phyloP scores from a whole-genome alignment of 2,113 vertebrate species.

The Agelaius phoeniceus region DNA sequence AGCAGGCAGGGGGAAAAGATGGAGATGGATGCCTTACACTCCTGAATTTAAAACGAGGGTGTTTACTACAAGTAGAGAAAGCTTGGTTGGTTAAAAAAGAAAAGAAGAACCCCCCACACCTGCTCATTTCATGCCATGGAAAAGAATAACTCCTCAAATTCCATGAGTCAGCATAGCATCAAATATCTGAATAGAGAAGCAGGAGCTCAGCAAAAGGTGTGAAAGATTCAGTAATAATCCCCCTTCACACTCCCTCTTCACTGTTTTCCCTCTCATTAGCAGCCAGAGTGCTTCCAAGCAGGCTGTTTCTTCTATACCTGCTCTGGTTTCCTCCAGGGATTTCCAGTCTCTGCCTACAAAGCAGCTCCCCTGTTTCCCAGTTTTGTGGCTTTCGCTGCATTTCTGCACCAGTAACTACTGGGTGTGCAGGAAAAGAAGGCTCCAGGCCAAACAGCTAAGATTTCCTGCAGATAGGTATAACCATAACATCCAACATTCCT shows the following conservation, averaged over 20 bases:
- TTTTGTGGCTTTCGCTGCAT: not conserved
- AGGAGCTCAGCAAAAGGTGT: not conserved
- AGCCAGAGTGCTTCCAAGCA: not conserved
- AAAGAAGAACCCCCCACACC: not conserved
- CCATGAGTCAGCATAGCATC: not conserved
- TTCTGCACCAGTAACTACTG: not conserved
- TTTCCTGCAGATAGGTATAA: not conserved
- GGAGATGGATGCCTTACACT: not conserved
- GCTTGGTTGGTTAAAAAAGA: not conserved
- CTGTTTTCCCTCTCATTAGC: constrained; percentile 29
- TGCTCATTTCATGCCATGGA: not conserved
- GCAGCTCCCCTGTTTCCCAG: not conserved
- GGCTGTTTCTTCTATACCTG: not conserved
- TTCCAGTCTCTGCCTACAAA: not conserved
- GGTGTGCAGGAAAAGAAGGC: not conserved
- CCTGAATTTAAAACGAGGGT: not conserved
- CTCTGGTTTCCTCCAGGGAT: not conserved
- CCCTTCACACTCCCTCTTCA: not conserved
- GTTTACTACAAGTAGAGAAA: not conserved
- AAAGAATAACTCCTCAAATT: constrained; percentile 11
- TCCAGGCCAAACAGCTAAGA: not conserved
- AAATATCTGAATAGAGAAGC: constrained; percentile 9
- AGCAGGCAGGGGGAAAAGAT: not conserved
- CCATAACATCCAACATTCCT: not conserved
- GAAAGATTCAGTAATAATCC: constrained; percentile 7